Evolutionary conservation across 1,140 invertebrate genomes (phyloP).

Genomic region (Diprion similis): DNA sequence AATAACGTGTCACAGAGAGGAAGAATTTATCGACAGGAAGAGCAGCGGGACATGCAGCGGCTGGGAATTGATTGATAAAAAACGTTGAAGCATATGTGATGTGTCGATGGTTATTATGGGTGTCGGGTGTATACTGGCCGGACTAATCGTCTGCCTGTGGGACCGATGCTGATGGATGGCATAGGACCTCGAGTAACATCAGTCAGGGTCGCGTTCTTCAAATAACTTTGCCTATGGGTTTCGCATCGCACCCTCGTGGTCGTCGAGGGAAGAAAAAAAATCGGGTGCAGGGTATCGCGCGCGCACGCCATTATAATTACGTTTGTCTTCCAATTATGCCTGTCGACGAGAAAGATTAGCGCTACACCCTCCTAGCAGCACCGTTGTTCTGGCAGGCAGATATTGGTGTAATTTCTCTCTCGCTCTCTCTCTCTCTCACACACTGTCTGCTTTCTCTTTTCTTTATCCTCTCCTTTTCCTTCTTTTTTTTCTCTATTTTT

Average conservation of each 20-base stretch:
- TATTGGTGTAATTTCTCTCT: conserved; percentile 53
- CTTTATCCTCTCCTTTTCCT: too few relatives aligned
- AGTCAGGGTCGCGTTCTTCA: conserved; percentile 4
- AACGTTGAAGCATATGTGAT: too few relatives aligned
- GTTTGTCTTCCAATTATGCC: conserved; percentile 41
- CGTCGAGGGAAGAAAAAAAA: background rate
- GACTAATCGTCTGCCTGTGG: background rate
- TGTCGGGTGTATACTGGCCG: too few relatives aligned
- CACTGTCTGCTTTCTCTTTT: background rate
- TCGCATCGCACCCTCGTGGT: conserved; percentile 11
- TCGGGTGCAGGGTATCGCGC: conserved; percentile 19
- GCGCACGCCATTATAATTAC: conserved; percentile 31
- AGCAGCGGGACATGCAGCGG: background rate
- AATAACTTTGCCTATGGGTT: background rate
- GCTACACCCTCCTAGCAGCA: conserved; percentile 29
- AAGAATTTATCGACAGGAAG: too few relatives aligned
- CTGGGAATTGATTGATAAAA: background rate
- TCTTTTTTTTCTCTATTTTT: too few relatives aligned
- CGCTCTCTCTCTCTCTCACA: conserved; percentile 23
- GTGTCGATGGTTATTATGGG: background rate
- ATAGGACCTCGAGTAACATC: background rate
- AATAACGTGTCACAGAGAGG: too few relatives aligned
- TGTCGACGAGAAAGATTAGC: conserved; percentile 46
- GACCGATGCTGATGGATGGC: background rate
- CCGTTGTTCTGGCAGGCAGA: conserved; percentile 33